These are phyloP conservation scores for Naja naja DNA, from an alignment of 2,113 vertebrate species.

Conservation along the genomic window DNA sequence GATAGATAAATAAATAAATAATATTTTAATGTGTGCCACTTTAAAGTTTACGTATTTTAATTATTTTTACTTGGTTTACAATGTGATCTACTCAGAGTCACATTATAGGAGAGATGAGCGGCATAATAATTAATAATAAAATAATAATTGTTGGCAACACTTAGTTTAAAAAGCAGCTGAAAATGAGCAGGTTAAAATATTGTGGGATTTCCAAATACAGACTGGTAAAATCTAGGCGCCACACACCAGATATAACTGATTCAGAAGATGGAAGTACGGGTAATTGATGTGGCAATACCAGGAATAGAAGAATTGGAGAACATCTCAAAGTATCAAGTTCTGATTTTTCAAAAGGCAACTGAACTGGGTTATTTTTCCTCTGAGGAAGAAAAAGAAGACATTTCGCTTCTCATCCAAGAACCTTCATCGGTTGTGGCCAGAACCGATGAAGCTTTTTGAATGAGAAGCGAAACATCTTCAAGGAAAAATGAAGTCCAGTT, in stretches of 20 bases:
- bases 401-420: not conserved
- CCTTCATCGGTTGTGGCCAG: not conserved
- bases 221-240: not conserved
- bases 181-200: not conserved
- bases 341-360: not conserved
- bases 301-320: not conserved
- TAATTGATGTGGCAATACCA: not conserved
- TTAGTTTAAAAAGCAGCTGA: too few relatives aligned
- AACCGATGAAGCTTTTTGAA: not conserved
- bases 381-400: not conserved
- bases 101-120: too few relatives aligned
- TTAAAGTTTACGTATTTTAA: too few relatives aligned
- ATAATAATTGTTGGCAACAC: too few relatives aligned
- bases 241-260: not conserved
- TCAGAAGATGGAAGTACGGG: not conserved
- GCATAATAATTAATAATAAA: too few relatives aligned
- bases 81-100: too few relatives aligned
- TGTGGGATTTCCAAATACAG: not conserved
- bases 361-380: not conserved
- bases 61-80: too few relatives aligned
- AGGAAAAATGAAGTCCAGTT: not conserved
- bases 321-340: not conserved
- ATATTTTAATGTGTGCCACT: too few relatives aligned
- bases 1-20: too few relatives aligned
- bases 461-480: not conserved